phyloP scores from a whole-genome alignment of 92 coral and sea anemone genomes.

The Epizoanthus stellaris region DNA sequence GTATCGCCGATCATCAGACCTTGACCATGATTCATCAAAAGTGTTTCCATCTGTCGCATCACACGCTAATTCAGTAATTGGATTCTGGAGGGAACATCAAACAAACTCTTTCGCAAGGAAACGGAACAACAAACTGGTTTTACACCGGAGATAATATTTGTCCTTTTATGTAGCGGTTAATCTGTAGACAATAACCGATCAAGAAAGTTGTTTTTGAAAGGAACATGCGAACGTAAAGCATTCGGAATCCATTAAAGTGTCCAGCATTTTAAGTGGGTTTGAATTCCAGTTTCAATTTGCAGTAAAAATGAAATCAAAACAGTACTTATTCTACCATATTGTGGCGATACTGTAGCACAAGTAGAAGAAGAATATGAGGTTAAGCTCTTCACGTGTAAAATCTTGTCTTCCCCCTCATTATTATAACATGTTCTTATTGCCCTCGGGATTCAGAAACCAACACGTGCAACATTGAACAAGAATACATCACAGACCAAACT shows the following conservation, averaged over 20 bases:
- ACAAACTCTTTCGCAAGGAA: not conserved
- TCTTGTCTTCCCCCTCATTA: too few species aligned
- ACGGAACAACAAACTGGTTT: not conserved
- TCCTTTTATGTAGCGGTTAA: not conserved
- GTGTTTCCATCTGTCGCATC: too few species aligned
- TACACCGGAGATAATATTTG: not conserved
- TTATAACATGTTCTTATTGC: not conserved
- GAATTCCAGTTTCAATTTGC: not conserved
- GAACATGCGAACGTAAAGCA: not conserved
- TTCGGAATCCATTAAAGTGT: conserved; percentile 30
- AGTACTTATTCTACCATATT: too few species aligned
- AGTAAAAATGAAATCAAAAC: not conserved
- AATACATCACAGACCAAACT: not conserved
- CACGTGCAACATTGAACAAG: not conserved
- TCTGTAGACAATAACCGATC: not conserved
- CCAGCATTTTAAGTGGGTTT: conserved; percentile 6
- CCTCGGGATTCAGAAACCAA: not conserved
- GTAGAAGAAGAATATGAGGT: too few species aligned
- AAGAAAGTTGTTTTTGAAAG: not conserved
- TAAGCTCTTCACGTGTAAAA: too few species aligned
- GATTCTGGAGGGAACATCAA: not conserved
- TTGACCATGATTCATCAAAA: not conserved
- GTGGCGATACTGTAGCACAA: not conserved
- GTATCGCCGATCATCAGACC: not conserved
- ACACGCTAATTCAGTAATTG: not conserved